Conservation (phyloP, 2,797 vertebrate species). For the Parotocinclus haroldoi region DNA sequence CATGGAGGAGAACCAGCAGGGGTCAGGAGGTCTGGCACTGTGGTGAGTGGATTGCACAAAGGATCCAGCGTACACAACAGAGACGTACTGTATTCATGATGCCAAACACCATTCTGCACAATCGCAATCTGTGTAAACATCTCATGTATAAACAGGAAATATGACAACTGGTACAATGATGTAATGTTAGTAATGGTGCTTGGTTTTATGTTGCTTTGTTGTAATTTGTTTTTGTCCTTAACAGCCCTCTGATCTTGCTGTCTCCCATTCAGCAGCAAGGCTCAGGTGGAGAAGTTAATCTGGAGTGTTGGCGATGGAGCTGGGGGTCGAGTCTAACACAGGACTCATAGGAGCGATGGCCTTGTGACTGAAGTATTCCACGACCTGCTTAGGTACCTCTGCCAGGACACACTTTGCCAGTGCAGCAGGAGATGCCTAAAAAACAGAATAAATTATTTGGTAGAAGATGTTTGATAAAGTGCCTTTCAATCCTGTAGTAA, state of each 20-base stretch:
- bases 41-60: too few relatives aligned
- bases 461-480: too few relatives aligned
- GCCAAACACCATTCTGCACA: conserved; percentile 46
- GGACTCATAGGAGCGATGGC: conserved; percentile 81
- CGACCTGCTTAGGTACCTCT: conserved; percentile 92
- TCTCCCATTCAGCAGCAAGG: conserved; percentile 30
- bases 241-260: conserved; percentile 25
- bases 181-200: too few relatives aligned
- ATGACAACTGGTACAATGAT: conserved; percentile 52
- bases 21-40: conserved; percentile 40
- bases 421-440: conserved; percentile 86
- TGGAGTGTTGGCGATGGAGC: conserved; percentile 75
- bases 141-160: conserved; percentile 49
- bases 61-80: too few relatives aligned
- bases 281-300: conserved; percentile 64
- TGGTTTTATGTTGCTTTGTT: conserved; percentile 48
- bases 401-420: conserved; percentile 94
- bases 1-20: conserved; percentile 26
- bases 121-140: conserved; percentile 54
- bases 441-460: too few relatives aligned
- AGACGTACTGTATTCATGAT: too few relatives aligned
- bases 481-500: too few relatives aligned
- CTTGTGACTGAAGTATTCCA: conserved; percentile 93
- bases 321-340: conserved; percentile 63
- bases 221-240: conserved; percentile 21